Percentiles rank a stretch among this genome's conserved stretches.
These are phyloP conservation scores for Percina caprodes DNA, from an alignment of 2,113 vertebrate genomes.

Conservation along the genomic window DNA sequence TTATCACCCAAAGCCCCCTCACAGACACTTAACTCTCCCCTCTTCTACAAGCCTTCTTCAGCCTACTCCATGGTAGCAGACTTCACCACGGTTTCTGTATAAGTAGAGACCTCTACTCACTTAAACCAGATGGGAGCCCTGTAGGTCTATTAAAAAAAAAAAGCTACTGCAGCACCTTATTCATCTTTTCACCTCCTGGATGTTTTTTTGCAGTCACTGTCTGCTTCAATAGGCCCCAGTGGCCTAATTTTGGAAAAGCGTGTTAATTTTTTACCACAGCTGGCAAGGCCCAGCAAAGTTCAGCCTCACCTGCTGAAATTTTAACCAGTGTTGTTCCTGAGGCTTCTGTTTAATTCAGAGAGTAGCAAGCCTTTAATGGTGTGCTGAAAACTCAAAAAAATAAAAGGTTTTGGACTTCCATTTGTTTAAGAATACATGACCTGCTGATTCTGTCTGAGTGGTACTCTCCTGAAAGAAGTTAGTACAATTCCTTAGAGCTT, in stretches of 20 bases:
- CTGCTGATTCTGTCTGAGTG: neutral
- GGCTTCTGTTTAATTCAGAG: constrained; percentile 74
- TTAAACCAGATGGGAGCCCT: constrained; percentile 56
- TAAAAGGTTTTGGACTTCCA: constrained; percentile 41
- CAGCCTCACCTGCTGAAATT: constrained; percentile 67
- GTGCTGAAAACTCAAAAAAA: constrained; percentile 32
- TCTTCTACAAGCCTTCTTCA: constrained; percentile 27
- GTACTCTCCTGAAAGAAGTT: constrained; percentile 1
- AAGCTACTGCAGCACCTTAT: constrained; percentile 47
- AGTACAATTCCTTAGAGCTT: neutral
- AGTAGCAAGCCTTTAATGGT: constrained; percentile 42
- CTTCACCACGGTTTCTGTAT: constrained; percentile 45
- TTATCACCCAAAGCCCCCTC: constrained; percentile 45
- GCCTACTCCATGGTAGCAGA: constrained; percentile 34
- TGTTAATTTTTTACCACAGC: constrained; percentile 68
- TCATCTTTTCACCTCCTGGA: constrained; percentile 57
- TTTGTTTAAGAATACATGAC: constrained; percentile 16
- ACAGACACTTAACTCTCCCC: constrained; percentile 33
- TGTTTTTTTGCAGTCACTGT: constrained; percentile 50
- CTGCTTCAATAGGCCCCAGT: constrained; percentile 41
- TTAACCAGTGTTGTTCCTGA: constrained; percentile 61
- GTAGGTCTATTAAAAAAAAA: constrained; percentile 37
- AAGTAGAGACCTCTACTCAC: constrained; percentile 31
- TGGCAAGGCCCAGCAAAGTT: constrained; percentile 43
- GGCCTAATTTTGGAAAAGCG: constrained; percentile 65